Evolutionary conservation across 2,888 invertebrate species (phyloP), one percentile per base, ranked within the genome.

Genomic region (Phlogophora meticulosa): DNA sequence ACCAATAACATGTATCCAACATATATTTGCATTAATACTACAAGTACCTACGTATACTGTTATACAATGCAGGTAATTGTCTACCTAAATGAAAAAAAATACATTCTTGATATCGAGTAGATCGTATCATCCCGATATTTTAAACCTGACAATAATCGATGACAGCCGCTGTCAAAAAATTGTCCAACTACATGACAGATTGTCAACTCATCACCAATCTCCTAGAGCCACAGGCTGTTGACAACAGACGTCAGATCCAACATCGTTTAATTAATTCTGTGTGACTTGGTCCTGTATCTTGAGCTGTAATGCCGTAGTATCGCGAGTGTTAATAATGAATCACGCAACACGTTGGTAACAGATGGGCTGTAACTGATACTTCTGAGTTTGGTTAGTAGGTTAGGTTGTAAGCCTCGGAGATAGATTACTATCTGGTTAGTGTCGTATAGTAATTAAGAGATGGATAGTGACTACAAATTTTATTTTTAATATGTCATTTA

Each of bases 151-250:
- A 42, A 43, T 62, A 56, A 63, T 46, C 2, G 10, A 15, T 46
- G 70, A 63, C 63, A 52, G 43, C 15, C 2, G 22, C 42, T 63
- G 63, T 72, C 56, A 71, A 64, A 57, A 66, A 57, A 57, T 10
- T 72, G 45, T 36, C 15, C 38, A 15, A 38, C 17, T 10, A 43
- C 20, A 17, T 52, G 64, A 57, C 57, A 72, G 72, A 57, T 52
- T 71, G 70, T 52, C 70, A 63, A 51, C 17, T 43, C 53, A 38
- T 43, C 15, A 28, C 49, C 32, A 61, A 48, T 61, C 5, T 40
- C 40, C 40, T 61, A 70, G 53, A 62, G n/a, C 24, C n/a, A 69
- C 69, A 42, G 11, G n/a, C 20, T 40, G 48, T 32, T 62, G 69
- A 55, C 71, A 38, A 34, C 42, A 32, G 32, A 28, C 11, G 7